These are phyloP conservation scores for Glareola pratincola DNA, from an alignment of 2,113 vertebrate species.

Conservation along the genomic window DNA sequence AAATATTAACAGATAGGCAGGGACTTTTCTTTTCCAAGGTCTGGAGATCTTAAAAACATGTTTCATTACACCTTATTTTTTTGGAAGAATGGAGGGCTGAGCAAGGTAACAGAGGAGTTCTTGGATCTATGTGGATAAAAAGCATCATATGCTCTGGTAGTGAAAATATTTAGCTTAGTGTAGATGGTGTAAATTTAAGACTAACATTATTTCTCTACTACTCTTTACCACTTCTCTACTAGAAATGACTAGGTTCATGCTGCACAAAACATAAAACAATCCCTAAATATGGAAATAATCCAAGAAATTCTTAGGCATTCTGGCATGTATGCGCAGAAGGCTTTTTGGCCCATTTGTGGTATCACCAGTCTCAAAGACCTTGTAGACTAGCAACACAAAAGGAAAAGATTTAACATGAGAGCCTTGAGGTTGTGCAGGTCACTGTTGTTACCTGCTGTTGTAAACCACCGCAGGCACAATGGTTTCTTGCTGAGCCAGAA, in stretches of 20 bases:
- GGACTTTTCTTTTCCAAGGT: not conserved
- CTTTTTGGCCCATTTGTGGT: not conserved
- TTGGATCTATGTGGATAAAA: not conserved
- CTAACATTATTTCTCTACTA: not conserved
- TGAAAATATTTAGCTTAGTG: not conserved
- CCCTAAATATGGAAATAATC: not conserved
- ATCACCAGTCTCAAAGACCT: not conserved
- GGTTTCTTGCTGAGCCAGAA: not conserved
- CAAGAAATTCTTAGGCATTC: not conserved
- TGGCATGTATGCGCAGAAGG: fast-evolving
- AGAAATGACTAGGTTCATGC: not conserved
- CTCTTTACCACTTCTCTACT: not conserved
- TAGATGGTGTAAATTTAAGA: not conserved
- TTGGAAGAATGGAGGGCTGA: not conserved
- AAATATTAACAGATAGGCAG: not conserved
- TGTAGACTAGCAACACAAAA: not conserved
- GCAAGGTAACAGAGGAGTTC: not conserved
- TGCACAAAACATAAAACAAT: not conserved
- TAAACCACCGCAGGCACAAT: not conserved
- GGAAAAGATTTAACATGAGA: not conserved
- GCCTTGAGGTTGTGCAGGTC: not conserved
- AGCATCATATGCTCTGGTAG: not conserved
- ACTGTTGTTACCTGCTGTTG: not conserved
- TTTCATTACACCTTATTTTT: not conserved
- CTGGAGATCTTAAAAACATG: not conserved